Evolutionary conservation across 2,113 vertebrate species (phyloP).

Genomic region (Lamprologus callipterus): DNA sequence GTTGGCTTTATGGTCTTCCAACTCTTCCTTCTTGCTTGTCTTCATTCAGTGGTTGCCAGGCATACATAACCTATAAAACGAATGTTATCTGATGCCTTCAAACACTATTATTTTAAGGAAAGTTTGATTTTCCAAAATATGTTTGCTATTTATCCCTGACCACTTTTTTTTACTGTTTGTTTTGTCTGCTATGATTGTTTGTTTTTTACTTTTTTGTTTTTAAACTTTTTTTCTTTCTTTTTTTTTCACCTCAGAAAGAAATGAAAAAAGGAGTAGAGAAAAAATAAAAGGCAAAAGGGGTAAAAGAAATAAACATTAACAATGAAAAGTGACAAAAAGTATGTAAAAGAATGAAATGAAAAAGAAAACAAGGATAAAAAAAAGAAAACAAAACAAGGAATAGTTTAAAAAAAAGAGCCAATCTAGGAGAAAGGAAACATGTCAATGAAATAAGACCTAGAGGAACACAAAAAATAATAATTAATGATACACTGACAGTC

Average conservation of each 20-base stretch:
- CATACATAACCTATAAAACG: not conserved
- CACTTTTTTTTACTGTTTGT: not conserved
- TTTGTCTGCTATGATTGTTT: not conserved
- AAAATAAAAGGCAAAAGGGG: not conserved
- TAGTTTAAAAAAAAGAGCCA: not conserved
- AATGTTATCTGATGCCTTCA: not conserved
- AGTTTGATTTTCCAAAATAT: not conserved
- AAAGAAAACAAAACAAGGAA: not conserved
- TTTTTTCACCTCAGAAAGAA: not conserved
- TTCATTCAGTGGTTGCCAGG: not conserved
- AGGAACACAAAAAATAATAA: not conserved
- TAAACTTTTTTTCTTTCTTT: not conserved
- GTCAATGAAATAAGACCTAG: not conserved
- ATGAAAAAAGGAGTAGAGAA: not conserved
- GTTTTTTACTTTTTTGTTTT: not conserved
- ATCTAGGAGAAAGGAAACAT: not conserved
- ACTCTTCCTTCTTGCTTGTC: not conserved
- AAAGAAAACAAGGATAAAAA: not conserved
- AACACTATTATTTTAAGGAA: not conserved
- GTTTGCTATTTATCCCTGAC: not conserved
- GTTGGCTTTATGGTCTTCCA: not conserved
- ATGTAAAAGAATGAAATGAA: not conserved
- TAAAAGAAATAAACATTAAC: not conserved
- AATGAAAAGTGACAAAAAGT: not conserved
- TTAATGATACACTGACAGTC: not conserved